Conservation (phyloP, 2,797 vertebrate species). For the Manis javanica region DNA sequence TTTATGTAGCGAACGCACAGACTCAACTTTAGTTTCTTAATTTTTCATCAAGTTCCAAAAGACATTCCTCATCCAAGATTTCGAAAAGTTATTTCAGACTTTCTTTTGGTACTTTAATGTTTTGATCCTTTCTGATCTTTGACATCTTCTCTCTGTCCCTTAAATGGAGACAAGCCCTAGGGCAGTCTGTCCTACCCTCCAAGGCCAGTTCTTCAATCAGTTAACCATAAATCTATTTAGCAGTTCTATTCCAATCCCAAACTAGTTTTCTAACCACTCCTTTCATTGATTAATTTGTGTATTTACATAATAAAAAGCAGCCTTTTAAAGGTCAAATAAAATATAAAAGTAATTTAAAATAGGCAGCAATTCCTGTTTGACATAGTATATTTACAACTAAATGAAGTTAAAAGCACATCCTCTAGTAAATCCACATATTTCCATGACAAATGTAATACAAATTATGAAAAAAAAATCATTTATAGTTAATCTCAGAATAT, state of each 20-base stretch:
- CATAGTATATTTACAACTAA: background rate
- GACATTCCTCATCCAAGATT: background rate
- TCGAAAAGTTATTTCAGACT: background rate
- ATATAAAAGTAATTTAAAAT: background rate
- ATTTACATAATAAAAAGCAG: background rate
- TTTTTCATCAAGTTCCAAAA: background rate
- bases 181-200: background rate
- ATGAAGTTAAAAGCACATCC: background rate
- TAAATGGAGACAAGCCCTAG: background rate
- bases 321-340: background rate
- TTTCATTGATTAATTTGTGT: background rate
- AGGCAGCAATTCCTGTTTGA: background rate
- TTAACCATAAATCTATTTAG: background rate
- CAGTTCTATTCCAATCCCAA: background rate
- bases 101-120: background rate
- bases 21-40: slow-evolving; percentile 15
- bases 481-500: background rate
- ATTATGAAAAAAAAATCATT: background rate
- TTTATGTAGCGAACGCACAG: background rate
- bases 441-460: background rate
- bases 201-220: background rate
- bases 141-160: background rate
- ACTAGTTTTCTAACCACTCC: background rate
- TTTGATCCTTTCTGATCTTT: background rate
- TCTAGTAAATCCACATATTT: background rate